Base-by-base conservation (phyloP, 2,113 vertebrate genomes). In the Pipra filicauda region DNA sequence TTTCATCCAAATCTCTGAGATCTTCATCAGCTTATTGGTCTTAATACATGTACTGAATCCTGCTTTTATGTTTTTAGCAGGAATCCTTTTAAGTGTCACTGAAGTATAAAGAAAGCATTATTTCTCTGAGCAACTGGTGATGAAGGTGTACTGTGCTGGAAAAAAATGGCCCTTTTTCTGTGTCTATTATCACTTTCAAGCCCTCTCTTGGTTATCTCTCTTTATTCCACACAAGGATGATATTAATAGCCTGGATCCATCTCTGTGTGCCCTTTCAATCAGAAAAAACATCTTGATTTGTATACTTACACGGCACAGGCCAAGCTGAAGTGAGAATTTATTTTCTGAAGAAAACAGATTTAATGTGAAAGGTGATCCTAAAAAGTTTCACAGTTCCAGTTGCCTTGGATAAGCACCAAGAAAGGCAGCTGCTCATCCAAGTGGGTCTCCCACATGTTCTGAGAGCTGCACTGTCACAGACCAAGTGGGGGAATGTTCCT, bases 361-460 rank as follows among this genome's bases (percentile, higher is more conserved):
- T 91, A 80, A 96, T 80, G 78, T 74, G 85, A 94, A 94, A 94
- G 78, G 78, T 91, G 75, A 93, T 91, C 90, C 65, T 94, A 55
- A 52, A 20, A 95, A 94, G 28, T 91, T 94, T 93, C 58, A 88
- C 75, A 51, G 59, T 46, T 93, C 85, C 73, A 55, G 21, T 54
- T 83, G 59, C 41, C 72, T 91, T 88, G 75, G 78, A 64, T 21
- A 77, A 94, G 69, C 59, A 70, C 30, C 52, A 77, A 48, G 74
- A 83, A 41, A 76, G 28, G 49, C n/a, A 92, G 65, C 57, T 77
- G 51, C 44, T 84, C 77, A 16, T 86, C 62, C 2, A 6, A n/a
- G 70, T 5, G 14, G 14, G 23, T 41, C 44, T 82, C 12, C 55
- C 48, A 11, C 3, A 0, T 27, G 18, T 33, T 33, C 70, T 13